These are phyloP conservation scores for Sebastes fasciatus DNA, from an alignment of 2,113 vertebrate genomes.

Conservation along the genomic window DNA sequence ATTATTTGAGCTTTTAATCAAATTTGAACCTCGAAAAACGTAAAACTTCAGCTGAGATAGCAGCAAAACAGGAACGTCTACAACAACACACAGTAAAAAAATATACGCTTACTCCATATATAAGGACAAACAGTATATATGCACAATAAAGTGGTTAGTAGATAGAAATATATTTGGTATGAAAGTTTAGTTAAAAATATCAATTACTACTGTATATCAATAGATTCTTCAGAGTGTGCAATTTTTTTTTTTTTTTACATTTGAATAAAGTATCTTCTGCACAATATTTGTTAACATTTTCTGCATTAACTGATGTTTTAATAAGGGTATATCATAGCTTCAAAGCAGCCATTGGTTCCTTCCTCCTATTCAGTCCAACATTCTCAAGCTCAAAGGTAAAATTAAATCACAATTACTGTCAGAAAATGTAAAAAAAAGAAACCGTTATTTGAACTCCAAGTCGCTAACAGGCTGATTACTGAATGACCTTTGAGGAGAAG, in stretches of 20 bases:
- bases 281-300: conserved; percentile 25
- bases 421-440: not conserved
- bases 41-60: conserved; percentile 55
- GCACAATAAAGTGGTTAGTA: conserved; percentile 76
- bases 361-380: not conserved
- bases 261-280: conserved; percentile 25
- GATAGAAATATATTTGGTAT: conserved; percentile 59
- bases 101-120: conserved; percentile 35
- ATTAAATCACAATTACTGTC: not conserved
- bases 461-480: not conserved
- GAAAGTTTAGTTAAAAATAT: conserved; percentile 63
- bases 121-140: conserved; percentile 65
- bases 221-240: conserved; percentile 21
- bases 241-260: conserved; percentile 17
- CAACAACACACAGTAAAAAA: conserved; percentile 44
- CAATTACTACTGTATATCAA: conserved; percentile 18
- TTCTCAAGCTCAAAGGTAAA: not conserved
- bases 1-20: conserved; percentile 25
- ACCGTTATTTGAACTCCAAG: not conserved
- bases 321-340: not conserved
- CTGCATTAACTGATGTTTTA: conserved; percentile 1
- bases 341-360: not conserved
- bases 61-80: conserved; percentile 74
- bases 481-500: not conserved
- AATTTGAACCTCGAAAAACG: conserved; percentile 14